Conservation (phyloP, 1,140 invertebrate species). For the Theocolax elegans region DNA sequence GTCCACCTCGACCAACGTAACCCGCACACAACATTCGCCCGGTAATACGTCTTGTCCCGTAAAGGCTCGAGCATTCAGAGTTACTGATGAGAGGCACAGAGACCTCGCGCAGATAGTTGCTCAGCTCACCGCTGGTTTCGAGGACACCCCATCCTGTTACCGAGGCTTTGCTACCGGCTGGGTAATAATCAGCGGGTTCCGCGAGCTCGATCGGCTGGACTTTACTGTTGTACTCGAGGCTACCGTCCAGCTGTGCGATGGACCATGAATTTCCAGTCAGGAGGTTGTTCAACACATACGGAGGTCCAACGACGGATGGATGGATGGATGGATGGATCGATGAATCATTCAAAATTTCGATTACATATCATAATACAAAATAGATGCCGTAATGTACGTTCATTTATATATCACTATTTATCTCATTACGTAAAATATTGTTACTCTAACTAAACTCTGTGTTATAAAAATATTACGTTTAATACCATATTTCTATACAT, state of each 20-base stretch:
- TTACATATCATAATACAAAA: too few relatives aligned
- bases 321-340: too few relatives aligned
- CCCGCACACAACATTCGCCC: slow-evolving; percentile 74
- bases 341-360: too few relatives aligned
- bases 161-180: slow-evolving; percentile 56
- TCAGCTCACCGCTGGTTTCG: slow-evolving; percentile 54
- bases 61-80: slow-evolving; percentile 56
- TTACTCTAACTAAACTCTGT: too few relatives aligned
- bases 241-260: slow-evolving; percentile 47
- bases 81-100: slow-evolving; percentile 62
- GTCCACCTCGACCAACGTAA: slow-evolving; percentile 69
- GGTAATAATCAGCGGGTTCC: slow-evolving; percentile 41
- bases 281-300: too few relatives aligned
- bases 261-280: not conserved
- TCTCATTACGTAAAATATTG: too few relatives aligned
- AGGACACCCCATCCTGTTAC: slow-evolving; percentile 71
- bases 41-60: slow-evolving; percentile 59
- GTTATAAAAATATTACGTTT: too few relatives aligned
- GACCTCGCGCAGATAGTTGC: slow-evolving; percentile 64
- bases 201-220: slow-evolving; percentile 53
- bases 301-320: too few relatives aligned
- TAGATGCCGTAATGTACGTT: too few relatives aligned
- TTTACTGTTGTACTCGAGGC: slow-evolving; percentile 44
- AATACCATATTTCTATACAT: too few relatives aligned
- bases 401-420: too few relatives aligned